Evolutionary conservation across 2,888 invertebrate genomes (phyloP), one percentile per base, ranked within the genome.

Genomic region (Caradrina clavipalpis): DNA sequence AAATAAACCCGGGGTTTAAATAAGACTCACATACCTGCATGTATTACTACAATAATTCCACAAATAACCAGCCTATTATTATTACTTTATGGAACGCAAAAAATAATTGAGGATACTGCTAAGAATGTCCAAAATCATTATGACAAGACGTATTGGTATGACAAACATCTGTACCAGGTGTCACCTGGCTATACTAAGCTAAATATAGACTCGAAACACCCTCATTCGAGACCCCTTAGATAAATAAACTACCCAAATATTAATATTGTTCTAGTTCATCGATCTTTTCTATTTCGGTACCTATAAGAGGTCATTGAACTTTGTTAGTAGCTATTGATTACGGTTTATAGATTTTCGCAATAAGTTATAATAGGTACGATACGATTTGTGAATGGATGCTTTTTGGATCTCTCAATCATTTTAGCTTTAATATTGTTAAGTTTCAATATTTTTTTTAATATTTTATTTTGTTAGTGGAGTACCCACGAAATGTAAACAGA

Each of bases 181-280:
- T 63, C 73, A 59, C 65, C 54, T 78, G 49, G 70, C 13, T 15
- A 60, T 56, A 59, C 3, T n/a, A n/a, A 15, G 4, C 50, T 70
- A 66, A 50, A 63, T 63, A 78, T 78, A 78, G 21, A 10, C 6
- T 10, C 35, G 1, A 22, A 17, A 55, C 61, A 53, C 70, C 75
- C 79, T 66, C 45, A 54, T 6, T 8, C 4, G 4, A 55, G 75
- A 61, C 70, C 75, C 70, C 66, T 56, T 50, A 17, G 62, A 66
- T 70, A 75, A 78, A 79, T 74, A 79, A 78, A 60, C 56, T 66
- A 76, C 57, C 60, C 69, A 64, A 62, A 56, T 66, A 74, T 56
- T 61, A 17, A 58, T 67, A 54, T 69, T 74, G 54, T 78, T 62
- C 54, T 69, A 54, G 65, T 62, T 65, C 59, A 51, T 26, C 47